These are phyloP conservation scores for Crypturellus undulatus DNA, from an alignment of 2,113 vertebrate species.

Conservation along the genomic window DNA sequence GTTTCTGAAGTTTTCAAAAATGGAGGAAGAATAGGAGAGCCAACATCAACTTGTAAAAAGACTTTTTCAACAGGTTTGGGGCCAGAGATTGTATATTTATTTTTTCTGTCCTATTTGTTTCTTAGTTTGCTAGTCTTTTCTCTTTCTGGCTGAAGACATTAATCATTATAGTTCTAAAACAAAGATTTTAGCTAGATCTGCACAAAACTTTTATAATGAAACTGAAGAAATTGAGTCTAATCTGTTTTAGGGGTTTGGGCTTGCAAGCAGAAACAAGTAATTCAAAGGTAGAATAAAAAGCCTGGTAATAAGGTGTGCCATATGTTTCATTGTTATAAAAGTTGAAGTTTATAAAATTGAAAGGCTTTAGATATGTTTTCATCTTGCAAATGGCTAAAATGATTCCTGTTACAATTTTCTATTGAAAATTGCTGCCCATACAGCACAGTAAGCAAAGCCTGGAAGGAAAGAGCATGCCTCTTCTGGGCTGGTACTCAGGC, in stretches of 20 bases:
- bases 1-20: conserved; percentile 29
- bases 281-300: neutral
- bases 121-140: conserved; percentile 23
- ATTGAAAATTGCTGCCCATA: neutral
- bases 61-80: conserved; percentile 49
- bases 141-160: conserved; percentile 39
- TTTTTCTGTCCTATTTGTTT: conserved; percentile 49
- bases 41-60: conserved; percentile 39
- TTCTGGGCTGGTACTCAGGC: rapidly evolving
- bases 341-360: neutral
- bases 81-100: neutral
- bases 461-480: neutral
- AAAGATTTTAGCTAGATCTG: conserved; percentile 60
- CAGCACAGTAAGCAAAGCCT: neutral
- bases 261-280: neutral
- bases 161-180: conserved; percentile 56
- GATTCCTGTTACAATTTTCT: neutral
- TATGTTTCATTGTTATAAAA: neutral
- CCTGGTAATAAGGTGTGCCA: neutral
- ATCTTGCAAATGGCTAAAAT: neutral
- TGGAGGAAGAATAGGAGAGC: neutral
- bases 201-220: conserved; percentile 59
- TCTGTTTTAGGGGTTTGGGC: neutral
- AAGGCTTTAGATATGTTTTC: neutral
- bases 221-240: conserved; percentile 33